Base-by-base conservation (phyloP, 1,140 invertebrate species). In the Mercenaria mercenaria region DNA sequence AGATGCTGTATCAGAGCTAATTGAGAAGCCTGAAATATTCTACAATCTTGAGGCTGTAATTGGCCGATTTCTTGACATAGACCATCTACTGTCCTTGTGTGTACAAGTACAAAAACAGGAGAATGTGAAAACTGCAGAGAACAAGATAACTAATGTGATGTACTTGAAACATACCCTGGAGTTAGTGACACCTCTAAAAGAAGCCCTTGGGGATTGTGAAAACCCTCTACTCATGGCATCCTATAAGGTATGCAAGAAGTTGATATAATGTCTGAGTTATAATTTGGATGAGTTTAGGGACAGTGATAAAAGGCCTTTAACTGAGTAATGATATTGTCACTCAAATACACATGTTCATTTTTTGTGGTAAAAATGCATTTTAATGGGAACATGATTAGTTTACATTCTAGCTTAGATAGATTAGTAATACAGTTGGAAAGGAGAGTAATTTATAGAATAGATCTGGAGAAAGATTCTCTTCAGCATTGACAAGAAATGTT, bases 111-210 rank as follows among this genome's bases (percentile, higher is more conserved):
- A 96, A 1, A 96, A 97, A 83, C 96, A 97, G 89, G 97, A 97
- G 34, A 97, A 96, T 32, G 94, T 97, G 61, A 96, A 96, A 67
- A 97, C 97, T 0, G 95, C 96, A 50, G 98, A 98, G 93, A 97
- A 97, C 32, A 97, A 98, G 95, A 96, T 99, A 41, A 98, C 98
- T 93, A 98, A 98, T 93, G 96, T 97, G 3, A 96, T 99, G 4
- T 96, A 97, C 11, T 95, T 99, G 50, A 99, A 99, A 96, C 97
- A 97, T 76, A 97, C 97, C 0, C 96, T 99, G 91, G 97, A 98
- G 87, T 93, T 97, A 32, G 95, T 99, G 11, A 97, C 97, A 18
- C 97, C 97, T 43, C 95, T 98, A 0, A 93, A 96, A n/a, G 96
- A 96, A n/a, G 96, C 97, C 0, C 93, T 99, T 0, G 95, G 96